Conservation (phyloP, 2,797 vertebrate genomes). For the Serranus cabrilla region DNA sequence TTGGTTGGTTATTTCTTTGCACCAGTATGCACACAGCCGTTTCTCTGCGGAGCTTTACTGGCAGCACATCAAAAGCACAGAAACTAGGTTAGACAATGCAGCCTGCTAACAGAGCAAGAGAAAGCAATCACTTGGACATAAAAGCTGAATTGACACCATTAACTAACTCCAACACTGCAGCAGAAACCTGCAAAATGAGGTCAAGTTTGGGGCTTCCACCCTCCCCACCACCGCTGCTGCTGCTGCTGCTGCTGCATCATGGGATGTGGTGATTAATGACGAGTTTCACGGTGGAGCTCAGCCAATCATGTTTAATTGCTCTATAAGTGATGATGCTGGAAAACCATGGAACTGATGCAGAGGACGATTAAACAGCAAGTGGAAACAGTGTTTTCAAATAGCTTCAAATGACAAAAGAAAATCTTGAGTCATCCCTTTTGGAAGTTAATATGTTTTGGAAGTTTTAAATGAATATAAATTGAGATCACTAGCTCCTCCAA, state of each 20-base stretch:
- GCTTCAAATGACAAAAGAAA: neutral
- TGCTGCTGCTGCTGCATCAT: constrained; percentile 22
- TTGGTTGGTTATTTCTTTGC: neutral
- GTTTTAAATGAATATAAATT: neutral
- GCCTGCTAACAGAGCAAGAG: constrained; percentile 1
- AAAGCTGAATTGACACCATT: constrained; percentile 32
- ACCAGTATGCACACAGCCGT: neutral
- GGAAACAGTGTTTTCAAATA: neutral
- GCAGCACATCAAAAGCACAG: constrained; percentile 9
- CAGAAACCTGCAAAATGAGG: constrained; percentile 53
- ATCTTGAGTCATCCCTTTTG: neutral
- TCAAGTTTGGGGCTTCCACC: constrained; percentile 26
- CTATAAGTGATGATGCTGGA: constrained; percentile 5
- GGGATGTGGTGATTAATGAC: constrained; percentile 35
- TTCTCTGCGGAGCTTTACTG: constrained; percentile 12
- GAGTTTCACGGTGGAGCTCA: constrained; percentile 14
- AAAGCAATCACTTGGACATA: constrained; percentile 26
- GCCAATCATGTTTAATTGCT: constrained; percentile 7
- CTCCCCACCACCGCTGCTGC: neutral
- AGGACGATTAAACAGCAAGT: neutral
- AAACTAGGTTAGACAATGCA: constrained; percentile 6
- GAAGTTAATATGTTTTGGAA: neutral
- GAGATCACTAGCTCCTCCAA: too few relatives aligned
- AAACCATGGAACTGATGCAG: constrained; percentile 5
- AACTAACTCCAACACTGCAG: constrained; percentile 18